phyloP scores from a whole-genome alignment of 2,113 vertebrate genomes.

The Vombatus ursinus region DNA sequence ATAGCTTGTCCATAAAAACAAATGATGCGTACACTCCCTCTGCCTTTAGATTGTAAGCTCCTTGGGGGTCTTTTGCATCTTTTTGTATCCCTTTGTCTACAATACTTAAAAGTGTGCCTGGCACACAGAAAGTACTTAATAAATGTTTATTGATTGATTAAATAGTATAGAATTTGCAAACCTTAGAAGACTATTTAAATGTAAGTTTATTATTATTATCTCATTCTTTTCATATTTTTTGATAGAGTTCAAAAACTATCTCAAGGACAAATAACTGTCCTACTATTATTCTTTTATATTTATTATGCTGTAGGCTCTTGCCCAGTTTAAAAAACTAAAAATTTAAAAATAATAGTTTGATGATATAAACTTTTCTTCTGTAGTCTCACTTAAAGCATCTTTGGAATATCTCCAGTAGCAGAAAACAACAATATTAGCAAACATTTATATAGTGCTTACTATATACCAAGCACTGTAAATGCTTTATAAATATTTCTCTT shows the following conservation, averaged over 20 bases:
- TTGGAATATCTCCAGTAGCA: not conserved
- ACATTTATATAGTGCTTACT: not conserved
- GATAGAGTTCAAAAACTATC: not conserved
- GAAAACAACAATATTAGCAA: not conserved
- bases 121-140: not conserved
- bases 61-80: not conserved
- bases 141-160: not conserved
- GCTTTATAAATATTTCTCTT: not conserved
- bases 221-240: not conserved
- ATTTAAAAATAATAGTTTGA: not conserved
- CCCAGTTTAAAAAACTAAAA: not conserved
- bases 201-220: not conserved
- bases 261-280: not conserved
- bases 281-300: not conserved
- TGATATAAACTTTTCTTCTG: not conserved
- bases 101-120: not conserved
- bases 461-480: not conserved
- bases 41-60: no score
- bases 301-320: not conserved
- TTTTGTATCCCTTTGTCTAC: not conserved
- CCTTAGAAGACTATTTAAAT: not conserved
- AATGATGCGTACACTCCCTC: no score
- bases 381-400: not conserved
- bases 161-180: not conserved
- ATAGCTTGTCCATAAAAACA: no score